Percentiles rank a stretch among this genome's conserved stretches.
phyloP scores from a whole-genome alignment of 2,888 invertebrate genomes.

The Biston betularia region DNA sequence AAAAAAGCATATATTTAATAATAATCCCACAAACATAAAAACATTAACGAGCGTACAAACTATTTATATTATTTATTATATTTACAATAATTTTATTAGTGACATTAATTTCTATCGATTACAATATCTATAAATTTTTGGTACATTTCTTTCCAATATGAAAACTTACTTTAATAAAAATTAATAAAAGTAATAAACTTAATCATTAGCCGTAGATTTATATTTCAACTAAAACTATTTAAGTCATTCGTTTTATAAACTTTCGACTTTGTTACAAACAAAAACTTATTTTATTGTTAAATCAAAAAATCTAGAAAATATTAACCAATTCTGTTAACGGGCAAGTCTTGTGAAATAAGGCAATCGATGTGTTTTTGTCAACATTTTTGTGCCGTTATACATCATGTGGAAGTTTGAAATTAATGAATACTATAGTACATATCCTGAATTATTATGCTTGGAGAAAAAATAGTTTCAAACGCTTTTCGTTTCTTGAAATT shows the following conservation, averaged over 20 bases:
- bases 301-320: neutral
- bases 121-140: conserved; percentile 31
- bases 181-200: neutral
- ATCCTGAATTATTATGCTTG: too few relatives aligned
- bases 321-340: neutral
- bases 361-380: too few relatives aligned
- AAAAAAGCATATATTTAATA: too few relatives aligned
- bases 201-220: conserved; percentile 13
- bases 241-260: conserved; percentile 23
- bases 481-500: too few relatives aligned
- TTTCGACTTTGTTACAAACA: conserved; percentile 1
- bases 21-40: too few relatives aligned
- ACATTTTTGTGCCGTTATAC: too few relatives aligned
- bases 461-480: too few relatives aligned
- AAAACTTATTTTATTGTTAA: neutral
- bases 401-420: too few relatives aligned
- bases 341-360: too few relatives aligned
- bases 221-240: neutral
- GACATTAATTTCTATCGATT: neutral
- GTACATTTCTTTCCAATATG: conserved; percentile 30
- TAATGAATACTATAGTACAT: too few relatives aligned
- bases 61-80: neutral
- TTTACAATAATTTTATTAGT: conserved; percentile 1
- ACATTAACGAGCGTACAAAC: neutral
- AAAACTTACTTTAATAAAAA: conserved; percentile 12